Evolutionary conservation across 1,140 invertebrate genomes (phyloP).

Genomic region (Trinorchestia longiramus): DNA sequence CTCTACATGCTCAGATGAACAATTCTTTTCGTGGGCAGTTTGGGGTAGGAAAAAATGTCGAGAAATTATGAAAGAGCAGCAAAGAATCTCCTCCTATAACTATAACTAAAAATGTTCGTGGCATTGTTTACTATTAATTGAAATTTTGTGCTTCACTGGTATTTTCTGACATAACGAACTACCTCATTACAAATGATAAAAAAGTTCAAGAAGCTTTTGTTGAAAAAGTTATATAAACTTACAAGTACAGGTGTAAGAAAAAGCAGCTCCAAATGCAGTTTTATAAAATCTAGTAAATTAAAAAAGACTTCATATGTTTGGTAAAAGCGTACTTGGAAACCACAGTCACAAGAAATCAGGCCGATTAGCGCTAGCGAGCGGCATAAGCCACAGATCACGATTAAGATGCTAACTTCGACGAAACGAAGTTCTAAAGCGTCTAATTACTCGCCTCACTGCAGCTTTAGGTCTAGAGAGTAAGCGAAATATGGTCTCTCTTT

Average conservation of each 20-base stretch:
- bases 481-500: background rate
- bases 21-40: background rate
- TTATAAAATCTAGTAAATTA: background rate
- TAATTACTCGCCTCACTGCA: background rate
- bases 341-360: background rate
- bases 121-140: background rate
- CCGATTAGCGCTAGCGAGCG: background rate
- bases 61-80: background rate
- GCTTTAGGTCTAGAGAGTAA: background rate
- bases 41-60: background rate
- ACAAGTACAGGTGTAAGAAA: background rate
- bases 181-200: background rate
- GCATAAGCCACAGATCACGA: constrained; percentile 6
- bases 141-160: background rate
- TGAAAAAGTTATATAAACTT: background rate
- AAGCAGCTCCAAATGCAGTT: background rate
- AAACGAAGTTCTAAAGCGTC: background rate
- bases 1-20: background rate
- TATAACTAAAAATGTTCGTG: background rate
- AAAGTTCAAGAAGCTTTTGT: background rate
- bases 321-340: background rate
- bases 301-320: background rate
- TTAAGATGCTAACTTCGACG: constrained; percentile 24
- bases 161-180: background rate
- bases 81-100: background rate